Evolutionary conservation across 2,797 vertebrate species (phyloP), one percentile per base, ranked within the genome.

Genomic region (Bovichtus variegatus): DNA sequence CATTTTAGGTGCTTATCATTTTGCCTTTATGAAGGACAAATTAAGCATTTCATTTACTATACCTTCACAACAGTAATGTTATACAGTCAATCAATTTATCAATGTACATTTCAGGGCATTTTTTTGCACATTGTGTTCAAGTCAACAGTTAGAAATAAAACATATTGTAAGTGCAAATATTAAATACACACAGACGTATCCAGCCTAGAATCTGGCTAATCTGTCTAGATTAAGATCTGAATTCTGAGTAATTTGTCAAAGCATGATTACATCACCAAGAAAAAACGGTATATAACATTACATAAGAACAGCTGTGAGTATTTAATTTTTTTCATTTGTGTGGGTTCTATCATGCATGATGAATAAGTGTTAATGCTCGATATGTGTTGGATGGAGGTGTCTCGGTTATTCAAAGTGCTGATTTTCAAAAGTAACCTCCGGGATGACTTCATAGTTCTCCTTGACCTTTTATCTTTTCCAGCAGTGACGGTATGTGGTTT

Each of bases 401-500:
- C 76, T 0, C 0, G 15, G 21, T 71, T 49, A 34, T 71, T 74
- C 16, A 18, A 29, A 16, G 5, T 36, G 54, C 25, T 73, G 54
- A 63, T 84, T 76, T 76, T 53, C 15, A 71, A 50, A 55, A 66
- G 63, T 84, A 71, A 81, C 68, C 69, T 87, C 40, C 1, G 6
- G 21, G n/a, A 67, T 27, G 54, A 70, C 49, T 77, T 41, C 7
- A 16, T 31, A 49, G 41, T 41, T 61, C 62, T 83, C 73, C 63
- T 76, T 78, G 82, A 91, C 89, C 82, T 90, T 89, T 80, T 76
- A n/a, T 65, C 53, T 46, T 80, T 81, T 65, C 70, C 77, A 67
- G 75, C 63, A 49, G 59, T 27, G 68, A 81, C 84, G 59, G 23
- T 78, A 71, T 82, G 83, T 71, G 82, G 71, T 88, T 87, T 85